Percentiles rank a stretch among this genome's conserved stretches.
Conservation (phyloP, 2,888 invertebrate genomes). For the Shargacucullia verbasci region DNA sequence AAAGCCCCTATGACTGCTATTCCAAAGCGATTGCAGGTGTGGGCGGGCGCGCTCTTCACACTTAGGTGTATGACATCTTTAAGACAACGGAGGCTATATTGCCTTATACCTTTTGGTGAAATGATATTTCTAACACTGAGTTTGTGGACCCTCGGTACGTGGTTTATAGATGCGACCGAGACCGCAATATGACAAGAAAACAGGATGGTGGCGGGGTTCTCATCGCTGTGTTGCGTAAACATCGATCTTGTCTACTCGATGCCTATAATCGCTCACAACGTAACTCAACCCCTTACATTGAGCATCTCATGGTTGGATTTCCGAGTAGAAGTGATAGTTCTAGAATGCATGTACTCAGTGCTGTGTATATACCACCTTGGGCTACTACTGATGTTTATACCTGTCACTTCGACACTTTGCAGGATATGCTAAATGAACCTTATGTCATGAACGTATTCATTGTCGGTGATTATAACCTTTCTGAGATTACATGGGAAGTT, state of each 20-base stretch:
- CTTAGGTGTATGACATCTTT: too few relatives aligned
- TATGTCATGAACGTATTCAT: background rate
- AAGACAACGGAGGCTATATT: too few relatives aligned
- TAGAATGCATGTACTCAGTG: conserved; percentile 6
- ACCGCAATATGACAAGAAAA: conserved; percentile 2
- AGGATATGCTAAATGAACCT: background rate
- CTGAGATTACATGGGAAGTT: background rate
- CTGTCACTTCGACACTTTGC: conserved; percentile 2
- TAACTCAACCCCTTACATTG: background rate
- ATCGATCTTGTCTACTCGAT: background rate
- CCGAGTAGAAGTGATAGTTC: background rate
- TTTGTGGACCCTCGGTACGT: background rate
- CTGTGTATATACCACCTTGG: conserved; percentile 2
- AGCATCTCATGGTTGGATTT: conserved; percentile 2
- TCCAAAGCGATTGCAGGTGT: too few relatives aligned
- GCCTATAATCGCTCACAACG: background rate
- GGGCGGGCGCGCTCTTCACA: too few relatives aligned
- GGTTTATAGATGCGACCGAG: conserved; percentile 4
- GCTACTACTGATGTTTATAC: background rate
- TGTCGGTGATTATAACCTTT: conserved; percentile 5
- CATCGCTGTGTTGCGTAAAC: background rate
- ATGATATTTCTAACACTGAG: conserved; percentile 1
- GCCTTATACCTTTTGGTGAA: too few relatives aligned
- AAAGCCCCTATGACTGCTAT: too few relatives aligned
- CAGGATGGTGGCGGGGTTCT: conserved; percentile 7